Percentiles rank a stretch among this genome's conserved stretches.
Conservation (phyloP, 2,888 invertebrate species). For the Ophioninae sp. region DNA sequence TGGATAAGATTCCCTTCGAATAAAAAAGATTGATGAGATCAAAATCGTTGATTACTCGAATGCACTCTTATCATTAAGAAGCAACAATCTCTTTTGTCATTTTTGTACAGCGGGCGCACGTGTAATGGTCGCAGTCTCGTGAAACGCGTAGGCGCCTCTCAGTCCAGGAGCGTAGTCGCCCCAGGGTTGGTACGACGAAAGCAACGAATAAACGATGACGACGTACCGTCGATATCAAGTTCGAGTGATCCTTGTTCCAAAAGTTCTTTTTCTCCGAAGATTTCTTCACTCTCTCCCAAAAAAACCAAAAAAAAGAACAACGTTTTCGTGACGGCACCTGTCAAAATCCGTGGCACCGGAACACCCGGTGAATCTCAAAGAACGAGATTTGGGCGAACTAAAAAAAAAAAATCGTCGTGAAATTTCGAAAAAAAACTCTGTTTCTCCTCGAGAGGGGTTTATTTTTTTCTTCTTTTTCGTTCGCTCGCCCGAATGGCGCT, state of each 20-base stretch:
- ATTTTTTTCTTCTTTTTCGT: slow-evolving; percentile 1
- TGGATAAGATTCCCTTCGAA: background rate
- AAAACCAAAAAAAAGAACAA: slow-evolving; percentile 8
- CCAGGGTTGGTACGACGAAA: background rate
- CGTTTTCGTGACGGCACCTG: background rate
- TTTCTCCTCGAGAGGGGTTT: background rate
- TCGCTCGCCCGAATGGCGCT: background rate
- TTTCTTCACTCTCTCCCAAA: background rate
- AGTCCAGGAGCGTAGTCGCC: slow-evolving; percentile 18
- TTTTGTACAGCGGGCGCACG: slow-evolving; percentile 20
- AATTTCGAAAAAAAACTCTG: background rate
- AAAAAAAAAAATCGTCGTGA: background rate
- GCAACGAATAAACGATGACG: slow-evolving; percentile 12
- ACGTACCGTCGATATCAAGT: slow-evolving; percentile 23
- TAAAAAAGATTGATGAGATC: background rate
- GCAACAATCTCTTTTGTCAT: background rate
- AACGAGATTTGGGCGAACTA: background rate
- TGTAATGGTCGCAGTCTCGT: background rate
- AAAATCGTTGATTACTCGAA: background rate
- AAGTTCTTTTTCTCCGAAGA: background rate
- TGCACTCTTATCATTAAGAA: background rate
- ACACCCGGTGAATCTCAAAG: no score
- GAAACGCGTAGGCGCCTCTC: slow-evolving; percentile 20
- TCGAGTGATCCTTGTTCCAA: background rate
- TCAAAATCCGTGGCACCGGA: background rate